Base-by-base conservation (phyloP, 2,113 vertebrate species). In the Ophiodon elongatus region DNA sequence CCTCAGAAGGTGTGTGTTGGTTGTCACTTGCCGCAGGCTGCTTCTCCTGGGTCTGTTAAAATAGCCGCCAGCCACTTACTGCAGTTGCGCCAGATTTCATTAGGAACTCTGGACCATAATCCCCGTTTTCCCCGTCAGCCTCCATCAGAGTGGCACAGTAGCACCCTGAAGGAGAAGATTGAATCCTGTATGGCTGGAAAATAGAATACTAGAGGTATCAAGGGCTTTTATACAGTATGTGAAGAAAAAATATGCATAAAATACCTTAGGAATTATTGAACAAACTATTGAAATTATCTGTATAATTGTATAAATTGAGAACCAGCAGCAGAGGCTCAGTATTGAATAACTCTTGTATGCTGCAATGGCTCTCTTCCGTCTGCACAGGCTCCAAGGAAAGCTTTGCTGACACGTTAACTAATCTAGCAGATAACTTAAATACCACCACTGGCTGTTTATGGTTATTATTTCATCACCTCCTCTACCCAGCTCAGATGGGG, bases 31-130 rank as follows among this genome's bases (percentile, higher is more conserved):
- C 87, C 33, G 43, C 68, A 65, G 73, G 84, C 87, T 63, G 69
- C 59, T 62, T 69, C 85, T 88, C 87, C 76, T 25, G 85, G 81
- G 80, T 83, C 83, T 88, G 89, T 83, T 89, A 77, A 79, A 79
- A 91, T 83, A 82, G 80, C 89, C 67, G 62, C 10, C 77, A 82
- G 85, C 73, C 79, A 83, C 87, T 85, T 88, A 76, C 82, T 87
- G 88, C 85, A 73, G 89, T 90, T 89, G 72, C 25, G 35, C 83
- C 91, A 86, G 64, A 79, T 92, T 90, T 93, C 84, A 88, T 89
- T 93, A 85, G 70, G 47, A 84, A 88, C 88, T 92, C 86, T 77
- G 79, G 78, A 88, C 76, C 50, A 77, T 50, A 68, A 68, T 78
- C 54, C 9, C 56, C 39, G 8, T 90, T 64, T 89, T 80, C 52